Percentiles rank a stretch among this genome's conserved stretches.
Conservation (phyloP, 2,797 vertebrate species). For the Silurus aristotelis region DNA sequence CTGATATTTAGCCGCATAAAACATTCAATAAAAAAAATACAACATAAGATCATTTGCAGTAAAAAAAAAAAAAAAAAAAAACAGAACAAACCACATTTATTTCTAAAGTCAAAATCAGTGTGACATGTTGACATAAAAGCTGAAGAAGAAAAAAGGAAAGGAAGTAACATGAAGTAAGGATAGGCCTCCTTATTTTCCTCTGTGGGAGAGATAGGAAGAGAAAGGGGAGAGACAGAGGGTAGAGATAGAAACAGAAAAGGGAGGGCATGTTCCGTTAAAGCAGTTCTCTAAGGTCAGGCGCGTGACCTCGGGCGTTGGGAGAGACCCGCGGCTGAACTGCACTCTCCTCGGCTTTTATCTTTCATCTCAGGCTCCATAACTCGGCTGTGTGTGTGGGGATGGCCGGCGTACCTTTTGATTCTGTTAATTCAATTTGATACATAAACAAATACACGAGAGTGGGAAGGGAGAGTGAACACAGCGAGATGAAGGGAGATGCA, state of each 20-base stretch:
- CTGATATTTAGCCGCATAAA: not conserved
- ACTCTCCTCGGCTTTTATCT: conserved; percentile 77
- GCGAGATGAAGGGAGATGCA: conserved; percentile 63
- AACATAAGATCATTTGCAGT: not conserved
- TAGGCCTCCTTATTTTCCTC: conserved; percentile 52
- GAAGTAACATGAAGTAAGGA: conserved; percentile 38
- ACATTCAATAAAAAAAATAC: not conserved
- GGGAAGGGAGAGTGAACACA: conserved; percentile 63
- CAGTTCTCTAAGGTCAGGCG: conserved; percentile 57
- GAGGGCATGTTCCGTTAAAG: conserved; percentile 50
- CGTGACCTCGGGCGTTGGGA: conserved; percentile 54
- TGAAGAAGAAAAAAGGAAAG: conserved; percentile 20
- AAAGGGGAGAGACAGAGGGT: conserved; percentile 40
- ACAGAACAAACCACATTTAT: not conserved
- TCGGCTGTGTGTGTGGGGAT: conserved; percentile 73
- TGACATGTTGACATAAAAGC: not conserved
- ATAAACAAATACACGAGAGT: conserved; percentile 79
- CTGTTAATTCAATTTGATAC: conserved; percentile 83
- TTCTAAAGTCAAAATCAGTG: not conserved
- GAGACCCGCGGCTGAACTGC: conserved; percentile 79
- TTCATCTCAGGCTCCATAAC: conserved; percentile 73
- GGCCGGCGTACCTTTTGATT: conserved; percentile 80
- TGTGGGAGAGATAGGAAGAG: conserved; percentile 44
- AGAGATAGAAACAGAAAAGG: conserved; percentile 27
- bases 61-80: not conserved